A percentile compares a stretch with the other conserved stretches of the same genome.
Conservation (phyloP, 2,888 invertebrate species). For the Stegana nigrithorax region DNA sequence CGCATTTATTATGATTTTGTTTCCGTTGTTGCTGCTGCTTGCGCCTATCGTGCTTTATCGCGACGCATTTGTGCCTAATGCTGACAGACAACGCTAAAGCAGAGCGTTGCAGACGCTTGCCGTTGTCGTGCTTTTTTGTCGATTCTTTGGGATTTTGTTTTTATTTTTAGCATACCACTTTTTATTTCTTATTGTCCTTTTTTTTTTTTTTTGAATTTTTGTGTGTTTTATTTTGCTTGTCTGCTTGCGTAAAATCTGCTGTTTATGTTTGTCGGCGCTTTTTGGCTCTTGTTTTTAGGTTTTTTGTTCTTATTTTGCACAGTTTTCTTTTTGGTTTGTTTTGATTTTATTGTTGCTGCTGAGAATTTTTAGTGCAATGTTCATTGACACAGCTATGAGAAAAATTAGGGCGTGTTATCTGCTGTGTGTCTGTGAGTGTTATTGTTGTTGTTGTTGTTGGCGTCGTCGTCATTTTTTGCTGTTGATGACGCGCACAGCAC, state of each 20-base stretch:
- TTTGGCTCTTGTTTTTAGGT: background rate
- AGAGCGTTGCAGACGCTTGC: no score
- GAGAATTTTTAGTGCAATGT: no score
- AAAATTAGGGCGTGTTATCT: conserved; percentile 3
- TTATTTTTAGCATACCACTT: no score
- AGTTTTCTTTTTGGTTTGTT: background rate
- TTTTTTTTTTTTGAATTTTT: background rate
- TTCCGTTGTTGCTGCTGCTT: no score
- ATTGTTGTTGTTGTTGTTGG: background rate
- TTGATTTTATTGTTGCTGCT: background rate
- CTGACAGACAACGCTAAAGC: no score
- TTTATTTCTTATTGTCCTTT: background rate
- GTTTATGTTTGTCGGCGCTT: background rate
- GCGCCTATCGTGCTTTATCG: no score
- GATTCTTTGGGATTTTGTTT: no score
- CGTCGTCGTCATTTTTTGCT: background rate
- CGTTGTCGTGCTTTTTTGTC: no score
- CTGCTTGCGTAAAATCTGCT: conserved; percentile 32
- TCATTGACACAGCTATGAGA: no score
- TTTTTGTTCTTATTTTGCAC: background rate
- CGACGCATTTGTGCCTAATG: no score
- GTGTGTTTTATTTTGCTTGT: background rate
- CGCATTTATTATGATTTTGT: no score
- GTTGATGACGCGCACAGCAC: background rate
- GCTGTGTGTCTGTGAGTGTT: no score